Evolutionary conservation across 2,888 invertebrate species (phyloP), one percentile per base, ranked within the genome.

Genomic region (Pterobdella sp.): DNA sequence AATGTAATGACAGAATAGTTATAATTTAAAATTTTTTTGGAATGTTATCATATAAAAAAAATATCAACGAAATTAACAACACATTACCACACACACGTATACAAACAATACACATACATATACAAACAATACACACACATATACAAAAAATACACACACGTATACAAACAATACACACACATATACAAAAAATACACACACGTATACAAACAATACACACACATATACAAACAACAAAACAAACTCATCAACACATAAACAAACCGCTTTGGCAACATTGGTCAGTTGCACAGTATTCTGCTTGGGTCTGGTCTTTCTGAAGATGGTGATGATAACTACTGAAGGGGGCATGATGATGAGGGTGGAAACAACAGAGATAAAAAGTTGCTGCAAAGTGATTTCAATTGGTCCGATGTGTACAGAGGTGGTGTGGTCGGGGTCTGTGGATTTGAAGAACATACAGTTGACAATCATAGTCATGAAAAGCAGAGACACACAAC

Each of bases 341-440:
- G 79, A 82, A 52, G 81, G 81, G 7, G 82, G 83, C 75, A 83
- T 81, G 29, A 83, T 83, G 67, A 84, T 81, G 72, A 80, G 72
- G 1, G 83, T 83, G 65, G 81, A 81, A 29, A 80, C 79, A 49
- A 83, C 78, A 72, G 82, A 81, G 74, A 83, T 80, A 75, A 80
- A 83, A 1, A 83, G 73, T 79, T 85, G 84, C 73, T 84, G 83
- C 22, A 84, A 80, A 2, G 84, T 84, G 60, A 86, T 80, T n/a
- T 81, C 80, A 69, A 86, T 79, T 0, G 85, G 85, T 10, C 86
- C 86, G 31, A 86, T 72, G 64, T 80, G 81, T 1, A 74, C 60
- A 66, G 71, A 66, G 35, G 85, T 74, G 0, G 82, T 34, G 34
- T 74, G 74, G 36, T 74, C 71, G 1, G 74, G 74, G 32, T 74